Evolutionary conservation across 2,888 invertebrate species (phyloP).

Genomic region (Cosmia trapezina): DNA sequence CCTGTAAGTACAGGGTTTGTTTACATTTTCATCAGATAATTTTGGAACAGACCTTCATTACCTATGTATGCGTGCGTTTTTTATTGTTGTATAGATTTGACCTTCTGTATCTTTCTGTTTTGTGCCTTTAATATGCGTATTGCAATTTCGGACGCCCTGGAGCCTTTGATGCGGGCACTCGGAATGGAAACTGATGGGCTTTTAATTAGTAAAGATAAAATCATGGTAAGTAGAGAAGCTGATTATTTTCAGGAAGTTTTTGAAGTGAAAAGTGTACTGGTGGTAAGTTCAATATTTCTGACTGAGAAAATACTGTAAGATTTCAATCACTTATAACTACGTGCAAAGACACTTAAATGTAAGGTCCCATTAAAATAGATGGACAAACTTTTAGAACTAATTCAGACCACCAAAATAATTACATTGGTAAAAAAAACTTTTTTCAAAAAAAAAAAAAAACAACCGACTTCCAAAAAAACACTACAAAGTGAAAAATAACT

Average conservation of each 20-base stretch:
- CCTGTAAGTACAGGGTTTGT: neutral
- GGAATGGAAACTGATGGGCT: slow-evolving; percentile 36
- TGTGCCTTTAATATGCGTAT: neutral
- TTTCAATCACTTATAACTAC: too few relatives aligned
- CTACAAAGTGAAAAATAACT: too few relatives aligned
- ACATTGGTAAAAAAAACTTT: too few relatives aligned
- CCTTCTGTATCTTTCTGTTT: neutral
- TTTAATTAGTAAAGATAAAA: slow-evolving; percentile 33
- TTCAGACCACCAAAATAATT: too few relatives aligned
- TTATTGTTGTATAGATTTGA: neutral
- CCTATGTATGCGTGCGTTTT: neutral
- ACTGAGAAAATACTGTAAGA: neutral
- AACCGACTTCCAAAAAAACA: too few relatives aligned
- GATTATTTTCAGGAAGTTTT: neutral
- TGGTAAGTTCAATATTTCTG: neutral
- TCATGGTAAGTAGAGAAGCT: neutral
- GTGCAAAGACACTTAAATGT: too few relatives aligned
- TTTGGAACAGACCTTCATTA: neutral
- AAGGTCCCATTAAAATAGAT: too few relatives aligned
- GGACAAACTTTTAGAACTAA: too few relatives aligned
- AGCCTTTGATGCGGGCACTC: slow-evolving; percentile 27
- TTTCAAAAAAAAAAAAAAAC: too few relatives aligned
- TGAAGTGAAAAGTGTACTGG: neutral
- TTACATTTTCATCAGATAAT: too few relatives aligned
- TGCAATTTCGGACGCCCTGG: slow-evolving; percentile 30